phyloP scores from a whole-genome alignment of 2,888 invertebrate genomes.

The Abscondita cerata region DNA sequence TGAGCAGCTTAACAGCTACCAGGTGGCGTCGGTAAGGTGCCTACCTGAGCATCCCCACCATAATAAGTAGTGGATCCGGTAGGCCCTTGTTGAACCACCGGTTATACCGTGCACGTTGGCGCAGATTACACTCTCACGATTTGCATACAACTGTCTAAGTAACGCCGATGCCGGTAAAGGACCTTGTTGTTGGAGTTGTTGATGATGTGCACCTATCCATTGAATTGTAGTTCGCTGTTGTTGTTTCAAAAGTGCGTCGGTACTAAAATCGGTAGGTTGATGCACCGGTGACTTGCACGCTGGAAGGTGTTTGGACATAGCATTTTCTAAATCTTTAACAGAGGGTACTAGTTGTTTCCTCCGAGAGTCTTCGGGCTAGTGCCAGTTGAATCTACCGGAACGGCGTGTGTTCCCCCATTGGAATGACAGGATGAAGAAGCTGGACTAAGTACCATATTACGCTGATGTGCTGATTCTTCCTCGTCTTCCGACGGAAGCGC shows the following conservation, averaged over 20 bases:
- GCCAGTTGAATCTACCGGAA: slow-evolving; percentile 55
- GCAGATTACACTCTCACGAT: slow-evolving; percentile 93
- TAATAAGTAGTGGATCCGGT: slow-evolving; percentile 57
- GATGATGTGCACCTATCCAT: slow-evolving; percentile 88
- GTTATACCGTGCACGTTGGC: slow-evolving; percentile 77
- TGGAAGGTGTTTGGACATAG: slow-evolving; percentile 94
- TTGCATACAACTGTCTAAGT: slow-evolving; percentile 88
- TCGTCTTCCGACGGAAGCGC: slow-evolving; percentile 59
- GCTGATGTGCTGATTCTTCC: slow-evolving; percentile 53
- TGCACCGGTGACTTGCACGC: slow-evolving; percentile 67
- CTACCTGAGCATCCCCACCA: slow-evolving; percentile 67
- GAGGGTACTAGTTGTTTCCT: slow-evolving; percentile 63
- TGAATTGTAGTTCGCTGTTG: slow-evolving; percentile 86
- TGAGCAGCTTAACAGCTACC: slow-evolving; percentile 86
- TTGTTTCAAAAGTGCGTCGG: slow-evolving; percentile 83
- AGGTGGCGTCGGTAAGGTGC: slow-evolving; percentile 87
- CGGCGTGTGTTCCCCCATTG: slow-evolving; percentile 62
- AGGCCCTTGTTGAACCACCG: slow-evolving; percentile 55
- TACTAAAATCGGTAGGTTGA: slow-evolving; percentile 86
- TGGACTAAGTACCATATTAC: slow-evolving; percentile 64
- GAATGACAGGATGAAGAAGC: slow-evolving; percentile 71
- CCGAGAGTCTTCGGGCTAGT: slow-evolving; percentile 61
- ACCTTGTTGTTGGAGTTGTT: slow-evolving; percentile 64
- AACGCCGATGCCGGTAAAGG: slow-evolving; percentile 88
- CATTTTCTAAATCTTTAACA: slow-evolving; percentile 92